Base-by-base conservation (phyloP, 37 sponge, comb jelly and placozoan genomes). In the Oscarella lobularis region DNA sequence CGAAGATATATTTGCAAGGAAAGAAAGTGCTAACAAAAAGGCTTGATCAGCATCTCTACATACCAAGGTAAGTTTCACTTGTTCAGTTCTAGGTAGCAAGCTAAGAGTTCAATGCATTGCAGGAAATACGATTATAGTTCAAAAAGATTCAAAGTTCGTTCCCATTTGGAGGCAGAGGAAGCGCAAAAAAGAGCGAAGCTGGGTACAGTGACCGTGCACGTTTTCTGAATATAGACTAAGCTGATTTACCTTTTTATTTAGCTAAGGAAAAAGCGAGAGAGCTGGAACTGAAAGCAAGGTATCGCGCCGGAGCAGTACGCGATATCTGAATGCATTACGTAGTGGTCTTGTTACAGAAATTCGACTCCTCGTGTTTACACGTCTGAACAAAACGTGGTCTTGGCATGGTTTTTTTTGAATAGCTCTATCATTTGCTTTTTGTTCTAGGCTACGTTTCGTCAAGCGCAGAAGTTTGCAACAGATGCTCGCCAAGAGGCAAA, bases 221-320 rank as follows among this genome's bases (percentile, higher is more conserved):
- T n/a, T n/a, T n/a, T n/a, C n/a, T n/a, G n/a, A n/a, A n/a, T n/a
- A n/a, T n/a, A n/a, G n/a, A n/a, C n/a, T n/a, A n/a, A n/a, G n/a
- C n/a, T n/a, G n/a, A n/a, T n/a, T n/a, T n/a, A n/a, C n/a, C n/a
- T n/a, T n/a, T n/a, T n/a, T n/a, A n/a, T n/a, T n/a, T 68, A 30
- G 79, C 79, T 20, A 73, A 78, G 40, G 79, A 78, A 39, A 73
- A 68, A 68, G 79, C 79, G 4, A 2, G 79, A n/a, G 79, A 78
- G 31, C 60, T 68, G 29, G 79, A 78, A n/a, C n/a, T n/a, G n/a
- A n/a, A n/a, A n/a, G n/a, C n/a, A n/a, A n/a, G n/a, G n/a, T n/a
- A n/a, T n/a, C n/a, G n/a, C n/a, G n/a, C n/a, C n/a, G n/a, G n/a
- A n/a, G n/a, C n/a, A n/a, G n/a, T n/a, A n/a, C n/a, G n/a, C n/a